Percentiles rank a stretch among this genome's conserved stretches.
Conservation (phyloP, 2,888 invertebrate genomes). For the Drosophila macrospina region DNA sequence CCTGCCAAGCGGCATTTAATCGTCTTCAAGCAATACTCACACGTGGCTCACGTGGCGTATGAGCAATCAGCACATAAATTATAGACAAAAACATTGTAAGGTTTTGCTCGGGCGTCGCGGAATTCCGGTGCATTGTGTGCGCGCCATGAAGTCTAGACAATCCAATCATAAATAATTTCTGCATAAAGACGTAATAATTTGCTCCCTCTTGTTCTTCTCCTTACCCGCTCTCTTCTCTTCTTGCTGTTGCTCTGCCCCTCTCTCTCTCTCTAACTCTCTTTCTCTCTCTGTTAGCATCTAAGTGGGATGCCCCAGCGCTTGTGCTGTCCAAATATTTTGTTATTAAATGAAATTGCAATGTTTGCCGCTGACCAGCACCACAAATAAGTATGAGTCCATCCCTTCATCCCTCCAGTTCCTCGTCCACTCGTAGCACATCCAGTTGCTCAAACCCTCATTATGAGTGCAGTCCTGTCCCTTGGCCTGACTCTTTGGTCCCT, state of each 20-base stretch:
- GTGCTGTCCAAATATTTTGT: conserved; percentile 71
- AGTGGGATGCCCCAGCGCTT: conserved; percentile 26
- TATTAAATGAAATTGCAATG: conserved; percentile 79
- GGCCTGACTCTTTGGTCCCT: conserved; percentile 4
- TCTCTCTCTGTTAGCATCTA: conserved; percentile 18
- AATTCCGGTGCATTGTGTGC: conserved; percentile 75
- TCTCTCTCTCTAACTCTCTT: not conserved
- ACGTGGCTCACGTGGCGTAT: conserved; percentile 65
- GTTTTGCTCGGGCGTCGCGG: conserved; percentile 58
- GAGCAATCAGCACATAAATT: conserved; percentile 70
- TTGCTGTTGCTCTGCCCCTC: not conserved
- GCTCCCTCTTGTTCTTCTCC: conserved; percentile 20
- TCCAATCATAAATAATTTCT: conserved; percentile 78
- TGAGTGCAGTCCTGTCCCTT: conserved; percentile 40
- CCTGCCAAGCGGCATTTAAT: conserved; percentile 38
- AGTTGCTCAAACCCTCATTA: conserved; percentile 55
- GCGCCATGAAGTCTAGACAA: conserved; percentile 75
- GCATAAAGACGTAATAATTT: conserved; percentile 79
- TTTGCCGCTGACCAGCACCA: conserved; percentile 69
- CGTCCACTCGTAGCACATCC: conserved; percentile 3
- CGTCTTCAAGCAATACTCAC: conserved; percentile 32
- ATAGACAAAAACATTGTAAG: conserved; percentile 50
- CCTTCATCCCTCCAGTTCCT: not conserved
- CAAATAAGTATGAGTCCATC: conserved; percentile 20
- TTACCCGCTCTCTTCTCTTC: not conserved